Conservation (phyloP, 2,888 invertebrate genomes). For the Tholera decimalis region DNA sequence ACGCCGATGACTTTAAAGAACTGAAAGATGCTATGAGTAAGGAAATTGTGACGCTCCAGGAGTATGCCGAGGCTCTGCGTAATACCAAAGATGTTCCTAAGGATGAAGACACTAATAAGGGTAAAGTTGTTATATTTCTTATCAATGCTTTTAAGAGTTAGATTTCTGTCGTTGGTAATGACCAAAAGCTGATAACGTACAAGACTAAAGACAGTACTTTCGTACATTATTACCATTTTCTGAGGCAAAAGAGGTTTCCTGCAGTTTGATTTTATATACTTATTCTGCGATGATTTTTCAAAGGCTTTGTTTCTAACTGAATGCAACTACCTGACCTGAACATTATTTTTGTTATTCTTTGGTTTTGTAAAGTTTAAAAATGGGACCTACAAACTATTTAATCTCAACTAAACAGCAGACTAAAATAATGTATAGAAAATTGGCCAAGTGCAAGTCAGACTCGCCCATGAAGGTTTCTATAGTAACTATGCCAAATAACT, state of each 20-base stretch:
- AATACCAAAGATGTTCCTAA: conserved; percentile 70
- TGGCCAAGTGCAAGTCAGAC: no score
- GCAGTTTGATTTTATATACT: background rate
- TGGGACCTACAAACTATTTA: no score
- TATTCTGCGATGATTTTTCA: background rate
- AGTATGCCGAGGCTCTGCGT: conserved; percentile 81
- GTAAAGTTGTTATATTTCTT: conserved; percentile 40
- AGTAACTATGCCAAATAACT: no score
- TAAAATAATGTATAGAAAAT: no score
- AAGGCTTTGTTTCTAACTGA: background rate
- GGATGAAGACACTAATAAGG: conserved; percentile 73
- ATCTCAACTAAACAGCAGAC: no score
- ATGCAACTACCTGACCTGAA: background rate
- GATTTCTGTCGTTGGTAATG: background rate
- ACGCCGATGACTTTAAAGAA: conserved; percentile 77
- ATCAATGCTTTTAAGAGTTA: background rate
- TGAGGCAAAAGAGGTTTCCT: no score
- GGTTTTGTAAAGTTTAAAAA: no score
- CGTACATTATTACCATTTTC: no score
- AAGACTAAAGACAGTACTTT: no score
- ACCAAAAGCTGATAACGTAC: no score
- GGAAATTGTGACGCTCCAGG: conserved; percentile 78
- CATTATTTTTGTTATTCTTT: no score
- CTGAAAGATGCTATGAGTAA: conserved; percentile 80
- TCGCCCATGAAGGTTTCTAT: no score